Percentiles rank a stretch among this genome's conserved stretches.
Evolutionary conservation across 2,797 vertebrate species (phyloP).

Genomic region (Sylvia borin): DNA sequence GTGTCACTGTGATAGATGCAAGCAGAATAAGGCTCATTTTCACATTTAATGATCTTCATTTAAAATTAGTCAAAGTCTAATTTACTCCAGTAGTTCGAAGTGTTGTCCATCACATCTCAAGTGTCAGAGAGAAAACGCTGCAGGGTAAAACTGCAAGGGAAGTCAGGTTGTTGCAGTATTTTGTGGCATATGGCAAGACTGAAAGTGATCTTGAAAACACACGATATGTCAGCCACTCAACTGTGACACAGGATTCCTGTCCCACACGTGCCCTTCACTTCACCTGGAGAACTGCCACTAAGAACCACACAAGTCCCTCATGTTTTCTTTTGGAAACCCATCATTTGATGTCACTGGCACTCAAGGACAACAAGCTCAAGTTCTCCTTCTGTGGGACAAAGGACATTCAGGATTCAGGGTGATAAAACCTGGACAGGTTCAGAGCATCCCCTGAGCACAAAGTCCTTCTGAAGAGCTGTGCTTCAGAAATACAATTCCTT

Average conservation of each 20-base stretch:
- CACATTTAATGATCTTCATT: conserved; percentile 3
- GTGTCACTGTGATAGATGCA: background rate
- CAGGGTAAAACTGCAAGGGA: conserved; percentile 9
- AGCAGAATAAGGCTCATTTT: background rate
- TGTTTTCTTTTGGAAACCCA: conserved; percentile 41
- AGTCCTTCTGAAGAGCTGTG: background rate
- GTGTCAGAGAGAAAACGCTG: background rate
- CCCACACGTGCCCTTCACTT: conserved; percentile 62
- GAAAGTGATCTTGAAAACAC: conserved; percentile 68
- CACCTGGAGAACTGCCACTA: conserved; percentile 60
- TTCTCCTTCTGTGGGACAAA: background rate
- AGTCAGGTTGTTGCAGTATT: conserved; percentile 58
- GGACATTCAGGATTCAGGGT: background rate
- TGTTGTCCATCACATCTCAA: conserved; percentile 12
- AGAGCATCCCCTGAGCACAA: background rate
- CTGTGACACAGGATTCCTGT: conserved; percentile 4
- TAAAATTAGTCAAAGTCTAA: conserved; percentile 12
- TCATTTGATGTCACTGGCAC: background rate
- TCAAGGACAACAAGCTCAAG: conserved; percentile 24
- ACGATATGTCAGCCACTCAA: conserved; percentile 69
- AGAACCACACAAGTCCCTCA: conserved; percentile 39
- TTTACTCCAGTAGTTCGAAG: conserved; percentile 50
- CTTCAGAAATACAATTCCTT: background rate
- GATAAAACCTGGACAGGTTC: background rate
- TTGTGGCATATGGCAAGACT: conserved; percentile 71